A percentile compares a stretch with the other conserved stretches of the same genome.
phyloP scores from a whole-genome alignment of 2,113 vertebrate genomes.

The Nycticebus coucang region DNA sequence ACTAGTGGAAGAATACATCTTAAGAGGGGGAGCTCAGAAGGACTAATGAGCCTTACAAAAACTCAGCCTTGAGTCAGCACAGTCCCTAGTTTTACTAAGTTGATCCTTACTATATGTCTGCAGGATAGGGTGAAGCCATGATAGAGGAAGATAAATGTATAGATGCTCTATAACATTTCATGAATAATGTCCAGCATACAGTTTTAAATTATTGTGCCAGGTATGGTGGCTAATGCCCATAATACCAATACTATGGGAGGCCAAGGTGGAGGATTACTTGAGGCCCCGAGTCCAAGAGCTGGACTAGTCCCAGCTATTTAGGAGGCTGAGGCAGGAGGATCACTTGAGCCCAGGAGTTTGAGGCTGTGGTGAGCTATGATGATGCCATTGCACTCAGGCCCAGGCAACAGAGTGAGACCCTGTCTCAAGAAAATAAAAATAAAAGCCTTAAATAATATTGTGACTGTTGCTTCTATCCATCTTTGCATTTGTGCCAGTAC shows the following conservation, averaged over 20 bases:
- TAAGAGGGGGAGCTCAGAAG: background rate
- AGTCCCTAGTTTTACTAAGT: background rate
- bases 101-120: background rate
- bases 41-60: background rate
- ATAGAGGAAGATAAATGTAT: background rate
- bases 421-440: background rate
- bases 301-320: background rate
- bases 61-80: background rate
- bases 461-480: background rate
- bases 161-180: background rate
- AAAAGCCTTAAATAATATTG: slow-evolving; percentile 51
- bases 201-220: background rate
- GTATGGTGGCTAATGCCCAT: background rate
- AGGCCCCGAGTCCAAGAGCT: background rate
- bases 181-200: background rate
- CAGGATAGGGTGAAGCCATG: background rate
- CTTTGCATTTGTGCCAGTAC: background rate
- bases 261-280: background rate
- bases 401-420: background rate
- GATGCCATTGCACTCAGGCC: background rate
- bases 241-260: background rate
- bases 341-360: background rate
- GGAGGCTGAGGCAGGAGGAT: background rate
- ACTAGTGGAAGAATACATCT: background rate
- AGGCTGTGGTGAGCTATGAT: background rate